Base-by-base conservation (phyloP, 2,888 invertebrate species). In the Stenotaenia linearis region DNA sequence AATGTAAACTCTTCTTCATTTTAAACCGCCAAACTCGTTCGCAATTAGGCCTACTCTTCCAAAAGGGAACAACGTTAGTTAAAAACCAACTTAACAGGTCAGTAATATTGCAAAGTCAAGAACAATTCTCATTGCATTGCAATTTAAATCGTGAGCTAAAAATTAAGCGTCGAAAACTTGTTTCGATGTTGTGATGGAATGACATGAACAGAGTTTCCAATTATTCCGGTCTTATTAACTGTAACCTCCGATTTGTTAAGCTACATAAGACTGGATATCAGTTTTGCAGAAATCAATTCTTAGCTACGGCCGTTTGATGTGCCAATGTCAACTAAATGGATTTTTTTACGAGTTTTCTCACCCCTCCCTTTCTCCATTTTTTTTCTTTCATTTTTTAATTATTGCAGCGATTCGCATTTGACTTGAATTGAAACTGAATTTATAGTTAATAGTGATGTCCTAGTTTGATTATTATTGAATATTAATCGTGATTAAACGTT, bases 11-110 rank as follows among this genome's bases (percentile, higher is more conserved):
- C 69, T 69, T 56, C 56, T 56, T 69, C 69, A 69, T 28, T 69
- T 69, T 69, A 69, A 69, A 69, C 69, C 69, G 69, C 69, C 69
- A 69, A 69, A 69, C 69, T 69, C 69, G 69, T 69, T 69, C 69
- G 69, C 69, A 69, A 69, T 69, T 69, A 69, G 69, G 69, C 69
- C 69, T 69, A 69, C 69, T 69, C 69, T 69, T 69, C 69, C 25
- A 69, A 69, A 69, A 69, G 69, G 56, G 69, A 69, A 69, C 69
- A 69, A n/a, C 69, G 12, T 69, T 69, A 69, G n/a, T 28, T 69
- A 25, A 9, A 50, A 69, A 69, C 28, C 69, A n/a, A 69, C 25
- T 69, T 25, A 28, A 69, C 69, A 69, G 69, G 69, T 69, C 23
- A 69, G 69, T 69, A 69, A 69, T 69, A 28, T 28, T 10, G 15